Evolutionary conservation across 2,113 vertebrate genomes (phyloP).

Genomic region (Melanocharis versteri): DNA sequence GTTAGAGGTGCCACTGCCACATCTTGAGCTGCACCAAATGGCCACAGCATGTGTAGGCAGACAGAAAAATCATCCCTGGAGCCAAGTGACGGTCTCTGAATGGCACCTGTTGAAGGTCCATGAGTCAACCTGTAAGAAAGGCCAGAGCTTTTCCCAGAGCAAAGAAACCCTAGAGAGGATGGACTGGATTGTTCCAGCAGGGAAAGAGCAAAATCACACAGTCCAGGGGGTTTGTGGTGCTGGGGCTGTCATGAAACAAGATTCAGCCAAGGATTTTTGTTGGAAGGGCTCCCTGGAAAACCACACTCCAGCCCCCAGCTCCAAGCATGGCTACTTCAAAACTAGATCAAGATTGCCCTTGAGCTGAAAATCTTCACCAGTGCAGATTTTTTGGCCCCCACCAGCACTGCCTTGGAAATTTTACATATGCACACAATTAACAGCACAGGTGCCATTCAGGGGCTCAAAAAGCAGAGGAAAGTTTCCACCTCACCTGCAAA

Average conservation of each 20-base stretch:
- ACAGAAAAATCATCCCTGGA: background rate
- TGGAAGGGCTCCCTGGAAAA: background rate
- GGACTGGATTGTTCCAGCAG: background rate
- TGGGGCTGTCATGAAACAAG: background rate
- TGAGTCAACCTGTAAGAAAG: fast-evolving
- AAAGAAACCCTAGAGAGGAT: background rate
- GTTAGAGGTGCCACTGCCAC: background rate
- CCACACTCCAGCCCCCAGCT: background rate
- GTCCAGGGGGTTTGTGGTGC: fast-evolving
- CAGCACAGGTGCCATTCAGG: background rate
- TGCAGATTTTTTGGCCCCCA: background rate
- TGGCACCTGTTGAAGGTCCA: background rate
- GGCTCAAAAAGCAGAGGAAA: background rate
- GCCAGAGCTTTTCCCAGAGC: background rate
- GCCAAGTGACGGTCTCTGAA: background rate
- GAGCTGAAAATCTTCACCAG: background rate
- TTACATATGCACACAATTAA: background rate
- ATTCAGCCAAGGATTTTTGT: background rate
- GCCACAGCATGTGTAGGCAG: fast-evolving
- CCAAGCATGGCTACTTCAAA: background rate
- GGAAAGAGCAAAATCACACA: background rate
- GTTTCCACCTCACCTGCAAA: background rate
- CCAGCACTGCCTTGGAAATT: background rate
- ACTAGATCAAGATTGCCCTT: background rate
- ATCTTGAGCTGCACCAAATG: background rate